Evolutionary conservation across 2,113 vertebrate genomes (phyloP).

Genomic region (Notothenia coriiceps): DNA sequence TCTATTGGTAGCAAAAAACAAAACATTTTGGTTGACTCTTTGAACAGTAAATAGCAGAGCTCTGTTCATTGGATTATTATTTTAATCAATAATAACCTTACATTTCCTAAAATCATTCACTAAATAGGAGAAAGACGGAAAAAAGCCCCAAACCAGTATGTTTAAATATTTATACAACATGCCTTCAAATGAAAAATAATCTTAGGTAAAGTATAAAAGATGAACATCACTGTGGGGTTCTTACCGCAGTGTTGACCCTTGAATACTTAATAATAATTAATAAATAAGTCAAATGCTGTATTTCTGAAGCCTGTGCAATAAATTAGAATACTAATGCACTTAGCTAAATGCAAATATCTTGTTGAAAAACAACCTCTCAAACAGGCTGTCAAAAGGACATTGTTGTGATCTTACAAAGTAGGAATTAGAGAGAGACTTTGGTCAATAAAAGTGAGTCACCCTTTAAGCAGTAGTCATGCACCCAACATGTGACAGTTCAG

Average conservation of each 20-base stretch:
- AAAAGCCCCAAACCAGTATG: too few species aligned
- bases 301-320: not conserved
- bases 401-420: not conserved
- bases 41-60: not conserved
- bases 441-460: slow-evolving; percentile 15
- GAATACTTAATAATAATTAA: too few species aligned
- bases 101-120: not conserved
- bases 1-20: slow-evolving; percentile 40
- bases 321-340: not conserved
- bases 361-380: not conserved
- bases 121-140: not conserved
- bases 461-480: slow-evolving; percentile 52
- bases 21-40: not conserved
- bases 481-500: slow-evolving; percentile 11
- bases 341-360: slow-evolving; percentile 8
- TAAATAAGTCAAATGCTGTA: slow-evolving; percentile 2
- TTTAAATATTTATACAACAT: too few species aligned
- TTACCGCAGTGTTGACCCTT: not conserved
- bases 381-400: not conserved
- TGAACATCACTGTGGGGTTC: not conserved
- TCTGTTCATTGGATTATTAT: not conserved
- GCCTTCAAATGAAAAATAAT: too few species aligned
- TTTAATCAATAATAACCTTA: not conserved
- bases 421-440: slow-evolving; percentile 9
- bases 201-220: too few species aligned